These are phyloP conservation scores for Diplogasteroides magnus DNA, from an alignment of 1,140 invertebrate genomes.

Conservation along the genomic window DNA sequence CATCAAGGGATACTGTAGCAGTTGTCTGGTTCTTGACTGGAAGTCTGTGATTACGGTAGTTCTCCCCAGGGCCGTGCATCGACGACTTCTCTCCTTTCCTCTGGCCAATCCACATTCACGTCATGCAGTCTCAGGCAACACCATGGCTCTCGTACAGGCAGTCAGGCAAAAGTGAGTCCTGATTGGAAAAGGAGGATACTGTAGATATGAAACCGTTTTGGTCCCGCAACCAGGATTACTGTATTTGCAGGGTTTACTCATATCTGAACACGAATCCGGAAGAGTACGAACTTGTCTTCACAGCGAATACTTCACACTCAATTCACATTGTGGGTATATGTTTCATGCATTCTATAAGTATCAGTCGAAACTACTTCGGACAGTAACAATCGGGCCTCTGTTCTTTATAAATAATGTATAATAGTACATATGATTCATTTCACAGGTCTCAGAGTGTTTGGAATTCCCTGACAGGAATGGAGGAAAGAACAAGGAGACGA, in stretches of 20 bases:
- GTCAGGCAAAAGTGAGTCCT: too few relatives aligned
- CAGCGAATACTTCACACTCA: slow-evolving; percentile 76
- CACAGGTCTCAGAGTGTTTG: slow-evolving; percentile 80
- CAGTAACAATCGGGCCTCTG: too few relatives aligned
- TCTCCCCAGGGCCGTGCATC: not conserved
- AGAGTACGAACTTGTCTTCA: slow-evolving; percentile 83
- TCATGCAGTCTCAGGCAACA: slow-evolving; percentile 67
- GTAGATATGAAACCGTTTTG: too few relatives aligned
- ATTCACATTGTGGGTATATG: slow-evolving; percentile 76
- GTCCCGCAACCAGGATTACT: slow-evolving; percentile 27
- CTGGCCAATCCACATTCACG: slow-evolving; percentile 82
- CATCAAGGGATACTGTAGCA: too few relatives aligned
- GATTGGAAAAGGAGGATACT: too few relatives aligned
- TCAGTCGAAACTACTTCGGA: too few relatives aligned
- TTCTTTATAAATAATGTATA: too few relatives aligned
- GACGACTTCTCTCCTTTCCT: slow-evolving; percentile 61
- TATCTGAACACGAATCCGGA: slow-evolving; percentile 75
- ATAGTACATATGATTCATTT: too few relatives aligned
- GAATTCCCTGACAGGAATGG: slow-evolving; percentile 56
- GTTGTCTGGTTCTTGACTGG: too few relatives aligned
- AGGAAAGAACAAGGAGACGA: slow-evolving; percentile 6
- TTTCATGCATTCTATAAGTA: too few relatives aligned
- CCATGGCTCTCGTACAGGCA: slow-evolving; percentile 74
- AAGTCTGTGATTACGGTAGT: too few relatives aligned
- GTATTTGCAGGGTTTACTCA: slow-evolving; percentile 67